Conservation (phyloP, 2,113 vertebrate species). For the Coturnix japonica region DNA sequence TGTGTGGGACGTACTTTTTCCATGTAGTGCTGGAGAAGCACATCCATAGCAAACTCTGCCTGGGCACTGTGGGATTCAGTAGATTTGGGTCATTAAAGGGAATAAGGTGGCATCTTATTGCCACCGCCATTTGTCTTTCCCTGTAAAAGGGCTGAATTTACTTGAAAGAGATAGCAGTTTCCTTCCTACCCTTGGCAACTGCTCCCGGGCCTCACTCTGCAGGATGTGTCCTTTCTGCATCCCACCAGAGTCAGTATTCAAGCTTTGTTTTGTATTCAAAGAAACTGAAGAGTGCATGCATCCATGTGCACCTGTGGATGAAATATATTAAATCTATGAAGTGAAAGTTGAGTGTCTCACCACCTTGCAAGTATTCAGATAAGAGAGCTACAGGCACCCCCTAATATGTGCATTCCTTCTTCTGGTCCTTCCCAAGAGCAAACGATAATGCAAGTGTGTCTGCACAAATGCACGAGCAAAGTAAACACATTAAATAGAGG, state of each 20-base stretch:
- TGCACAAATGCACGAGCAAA: neutral
- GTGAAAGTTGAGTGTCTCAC: neutral
- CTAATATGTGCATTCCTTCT: fast-evolving
- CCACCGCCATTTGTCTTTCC: fast-evolving
- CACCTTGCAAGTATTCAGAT: neutral
- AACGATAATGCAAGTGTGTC: neutral
- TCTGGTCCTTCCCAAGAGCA: neutral
- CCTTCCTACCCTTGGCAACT: neutral
- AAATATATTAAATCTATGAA: neutral
- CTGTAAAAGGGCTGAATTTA: neutral
- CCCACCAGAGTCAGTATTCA: neutral
- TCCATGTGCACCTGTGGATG: neutral
- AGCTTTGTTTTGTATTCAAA: neutral
- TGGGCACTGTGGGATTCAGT: neutral
- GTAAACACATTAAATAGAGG: neutral
- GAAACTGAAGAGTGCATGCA: neutral
- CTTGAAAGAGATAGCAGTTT: neutral
- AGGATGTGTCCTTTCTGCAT: neutral
- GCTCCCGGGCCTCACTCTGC: neutral
- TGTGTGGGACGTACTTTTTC: neutral
- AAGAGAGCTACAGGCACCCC: neutral
- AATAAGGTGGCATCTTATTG: neutral
- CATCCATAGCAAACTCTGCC: neutral
- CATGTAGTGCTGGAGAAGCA: neutral
- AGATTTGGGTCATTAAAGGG: neutral